phyloP scores from a whole-genome alignment of 2,888 invertebrate species.

The Himalopsyche japonica region DNA sequence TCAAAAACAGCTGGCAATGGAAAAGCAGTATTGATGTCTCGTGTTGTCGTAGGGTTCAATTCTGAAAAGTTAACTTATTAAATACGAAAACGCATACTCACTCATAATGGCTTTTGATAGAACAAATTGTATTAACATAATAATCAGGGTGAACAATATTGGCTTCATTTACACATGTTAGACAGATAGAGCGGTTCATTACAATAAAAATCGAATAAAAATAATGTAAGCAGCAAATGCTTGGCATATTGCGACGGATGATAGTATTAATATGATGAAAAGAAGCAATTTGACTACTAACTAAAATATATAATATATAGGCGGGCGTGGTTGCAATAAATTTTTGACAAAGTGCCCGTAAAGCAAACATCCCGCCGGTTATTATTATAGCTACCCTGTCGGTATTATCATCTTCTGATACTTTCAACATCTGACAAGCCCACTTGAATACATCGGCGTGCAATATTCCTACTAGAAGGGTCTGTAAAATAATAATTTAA shows the following conservation, averaged over 20 bases:
- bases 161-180: not conserved
- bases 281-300: constrained; percentile 4
- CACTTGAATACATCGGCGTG: not conserved
- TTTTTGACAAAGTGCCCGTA: constrained; percentile 61
- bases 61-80: too few relatives aligned
- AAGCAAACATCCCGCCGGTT: constrained; percentile 56
- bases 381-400: not conserved
- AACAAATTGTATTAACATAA: not conserved
- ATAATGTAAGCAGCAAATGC: not conserved
- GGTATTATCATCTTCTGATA: not conserved
- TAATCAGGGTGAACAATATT: not conserved
- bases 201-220: not conserved
- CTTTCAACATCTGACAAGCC: not conserved
- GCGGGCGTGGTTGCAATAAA: constrained; percentile 60
- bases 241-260: not conserved
- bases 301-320: constrained; percentile 4
- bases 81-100: too few relatives aligned
- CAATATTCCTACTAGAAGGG: too few relatives aligned
- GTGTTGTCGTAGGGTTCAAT: too few relatives aligned
- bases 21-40: too few relatives aligned
- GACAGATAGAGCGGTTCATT: not conserved
- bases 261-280: not conserved
- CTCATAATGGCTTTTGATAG: not conserved
- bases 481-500: too few relatives aligned
- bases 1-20: too few relatives aligned